Evolutionary conservation across 2,888 invertebrate species (phyloP), one percentile per base, ranked within the genome.

Genomic region (Drosophila rellima): DNA sequence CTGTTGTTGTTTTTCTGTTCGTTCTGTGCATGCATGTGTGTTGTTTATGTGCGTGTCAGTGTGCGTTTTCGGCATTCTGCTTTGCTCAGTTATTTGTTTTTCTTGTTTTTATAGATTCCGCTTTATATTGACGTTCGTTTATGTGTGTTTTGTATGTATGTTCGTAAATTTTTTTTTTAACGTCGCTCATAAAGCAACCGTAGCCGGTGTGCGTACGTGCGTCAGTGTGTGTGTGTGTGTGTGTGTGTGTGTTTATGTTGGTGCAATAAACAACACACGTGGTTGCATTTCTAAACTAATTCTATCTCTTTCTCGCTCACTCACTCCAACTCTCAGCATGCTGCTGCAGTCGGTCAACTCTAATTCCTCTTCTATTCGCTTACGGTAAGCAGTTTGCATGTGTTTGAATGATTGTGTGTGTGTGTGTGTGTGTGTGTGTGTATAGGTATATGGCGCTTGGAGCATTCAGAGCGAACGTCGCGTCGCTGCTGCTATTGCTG

Each of bases 1-100:
- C 60, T 70, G 61, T 69, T 70, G 17, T 62, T 65, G 57, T 47
- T 60, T 15, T 42, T 33, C 54, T 48, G 50, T 39, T 74, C 39
- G 50, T 39, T 74, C 39, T 56, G 40, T 42, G 35, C 39, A 33
- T 56, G 33, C 15, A 23, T 42, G 20, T 31, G 6, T 51, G 8
- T 52, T 31, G 6, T 39, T 8, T 52, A 44, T 51, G 31, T 52
- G 40, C 29, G 45, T 26, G 51, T 44, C 35, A 40, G 61, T 63
- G 68, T 73, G 55, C 47, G 67, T 81, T 88, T 85, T 85, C 63
- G 80, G 74, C 66, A 74, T 84, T 85, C 59, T 52, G 73, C 80
- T 85, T 85, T 85, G 78, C 74, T 42, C 85, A 71, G 74, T 75
- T 87, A 81, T 85, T 85, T 85, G 87, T 85, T 89, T 85, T 85